phyloP scores from a whole-genome alignment of 2,797 vertebrate genomes.

The Eleutherodactylus coqui region DNA sequence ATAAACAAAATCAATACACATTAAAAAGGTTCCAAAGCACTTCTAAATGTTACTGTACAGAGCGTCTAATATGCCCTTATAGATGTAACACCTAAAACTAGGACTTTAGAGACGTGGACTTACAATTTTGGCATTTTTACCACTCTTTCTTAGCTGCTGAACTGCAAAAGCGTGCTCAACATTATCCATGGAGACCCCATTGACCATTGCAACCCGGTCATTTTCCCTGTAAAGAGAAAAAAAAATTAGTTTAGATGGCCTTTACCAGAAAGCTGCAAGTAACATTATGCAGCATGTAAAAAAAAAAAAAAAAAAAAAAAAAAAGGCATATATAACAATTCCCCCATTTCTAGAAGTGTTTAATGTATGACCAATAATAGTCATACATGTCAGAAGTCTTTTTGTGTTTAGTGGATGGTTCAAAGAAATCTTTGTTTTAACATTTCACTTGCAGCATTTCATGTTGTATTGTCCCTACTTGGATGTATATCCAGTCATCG shows the following conservation, averaged over 20 bases:
- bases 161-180: constrained; percentile 98
- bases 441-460: too few species aligned
- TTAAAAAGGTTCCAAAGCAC: not conserved
- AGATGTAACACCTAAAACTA: not conserved
- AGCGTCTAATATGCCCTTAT: not conserved
- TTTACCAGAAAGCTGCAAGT: not conserved
- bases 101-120: constrained; percentile 70
- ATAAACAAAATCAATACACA: not conserved
- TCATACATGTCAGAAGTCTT: not conserved
- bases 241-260: not conserved
- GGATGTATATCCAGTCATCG: too few species aligned
- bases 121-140: constrained; percentile 99
- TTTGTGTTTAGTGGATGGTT: not conserved
- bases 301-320: not conserved
- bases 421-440: too few species aligned
- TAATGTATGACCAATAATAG: too few species aligned
- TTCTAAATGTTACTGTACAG: not conserved
- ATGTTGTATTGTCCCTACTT: not conserved
- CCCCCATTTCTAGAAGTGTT: too few species aligned
- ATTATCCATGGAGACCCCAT: constrained; percentile 98
- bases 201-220: constrained; percentile 98
- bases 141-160: constrained; percentile 97
- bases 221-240: constrained; percentile 83
- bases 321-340: not conserved
- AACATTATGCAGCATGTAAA: not conserved